A percentile compares a stretch with the other conserved stretches of the same genome.
phyloP scores from a whole-genome alignment of 2,113 vertebrate species.

The Cnemophilus loriae region DNA sequence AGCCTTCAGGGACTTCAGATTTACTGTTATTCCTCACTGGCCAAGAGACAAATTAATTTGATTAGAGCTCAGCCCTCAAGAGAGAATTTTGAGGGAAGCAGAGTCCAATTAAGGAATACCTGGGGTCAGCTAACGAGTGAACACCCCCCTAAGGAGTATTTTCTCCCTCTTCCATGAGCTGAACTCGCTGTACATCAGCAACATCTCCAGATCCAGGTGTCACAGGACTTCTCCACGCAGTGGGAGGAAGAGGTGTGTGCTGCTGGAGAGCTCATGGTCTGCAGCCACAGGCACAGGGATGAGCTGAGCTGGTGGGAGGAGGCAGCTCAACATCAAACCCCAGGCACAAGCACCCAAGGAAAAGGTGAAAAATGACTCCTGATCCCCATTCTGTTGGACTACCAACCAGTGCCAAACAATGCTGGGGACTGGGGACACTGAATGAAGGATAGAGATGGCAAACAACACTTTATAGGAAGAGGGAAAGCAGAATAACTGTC shows the following conservation, averaged over 20 bases:
- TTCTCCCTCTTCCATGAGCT: not conserved
- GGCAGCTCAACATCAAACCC: not conserved
- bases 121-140: not conserved
- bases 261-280: not conserved
- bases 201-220: not conserved
- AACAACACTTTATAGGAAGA: not conserved
- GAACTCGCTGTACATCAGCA: not conserved
- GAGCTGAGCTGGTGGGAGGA: not conserved
- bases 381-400: not conserved
- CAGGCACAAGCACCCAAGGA: not conserved
- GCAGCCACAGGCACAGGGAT: not conserved
- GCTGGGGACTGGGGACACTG: not conserved
- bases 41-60: constrained; percentile 16
- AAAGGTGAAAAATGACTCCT: not conserved
- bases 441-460: not conserved
- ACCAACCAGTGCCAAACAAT: not conserved
- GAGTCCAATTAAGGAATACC: not conserved
- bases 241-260: not conserved
- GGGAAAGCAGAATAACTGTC: not conserved
- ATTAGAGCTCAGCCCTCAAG: not conserved
- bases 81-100: not conserved
- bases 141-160: not conserved
- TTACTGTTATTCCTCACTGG: not conserved
- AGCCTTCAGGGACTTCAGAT: constrained; percentile 6
- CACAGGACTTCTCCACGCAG: not conserved